Conservation (phyloP, 2,113 vertebrate species). For the Lampris megalopsis region DNA sequence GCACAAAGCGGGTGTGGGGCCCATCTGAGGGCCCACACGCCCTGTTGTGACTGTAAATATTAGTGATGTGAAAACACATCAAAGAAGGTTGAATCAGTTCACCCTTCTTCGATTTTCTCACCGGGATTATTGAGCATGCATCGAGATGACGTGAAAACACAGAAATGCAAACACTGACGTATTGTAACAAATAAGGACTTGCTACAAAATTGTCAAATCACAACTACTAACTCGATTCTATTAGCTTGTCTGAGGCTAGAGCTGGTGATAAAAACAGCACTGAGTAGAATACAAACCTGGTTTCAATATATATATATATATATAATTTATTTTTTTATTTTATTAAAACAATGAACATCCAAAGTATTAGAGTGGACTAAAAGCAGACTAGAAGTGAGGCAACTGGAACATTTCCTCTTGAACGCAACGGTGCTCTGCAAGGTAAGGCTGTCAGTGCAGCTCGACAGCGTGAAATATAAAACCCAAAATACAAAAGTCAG, state of each 20-base stretch:
- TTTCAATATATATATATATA: not conserved
- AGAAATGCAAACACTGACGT: not conserved
- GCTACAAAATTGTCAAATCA: conserved; percentile 15
- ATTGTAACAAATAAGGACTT: conserved; percentile 10
- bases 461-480: conserved; percentile 58
- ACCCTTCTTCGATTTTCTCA: too few species aligned
- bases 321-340: conserved; percentile 27
- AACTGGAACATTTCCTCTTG: conserved; percentile 61
- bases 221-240: conserved; percentile 27
- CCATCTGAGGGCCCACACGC: too few species aligned
- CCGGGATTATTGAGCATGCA: too few species aligned
- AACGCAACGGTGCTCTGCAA: conserved; percentile 59
- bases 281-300: conserved; percentile 18
- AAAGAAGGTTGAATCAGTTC: too few species aligned
- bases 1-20: conserved; percentile 10
- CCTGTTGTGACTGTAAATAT: not conserved
- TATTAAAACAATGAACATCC: conserved; percentile 71
- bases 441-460: conserved; percentile 54
- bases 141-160: not conserved
- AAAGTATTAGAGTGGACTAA: conserved; percentile 62
- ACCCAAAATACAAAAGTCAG: conserved; percentile 53
- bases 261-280: conserved; percentile 41
- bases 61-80: not conserved
- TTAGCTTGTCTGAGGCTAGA: conserved; percentile 14
- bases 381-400: conserved; percentile 67